Base-by-base conservation (phyloP, 1,140 invertebrate genomes). In the Listronotus bonariensis region DNA sequence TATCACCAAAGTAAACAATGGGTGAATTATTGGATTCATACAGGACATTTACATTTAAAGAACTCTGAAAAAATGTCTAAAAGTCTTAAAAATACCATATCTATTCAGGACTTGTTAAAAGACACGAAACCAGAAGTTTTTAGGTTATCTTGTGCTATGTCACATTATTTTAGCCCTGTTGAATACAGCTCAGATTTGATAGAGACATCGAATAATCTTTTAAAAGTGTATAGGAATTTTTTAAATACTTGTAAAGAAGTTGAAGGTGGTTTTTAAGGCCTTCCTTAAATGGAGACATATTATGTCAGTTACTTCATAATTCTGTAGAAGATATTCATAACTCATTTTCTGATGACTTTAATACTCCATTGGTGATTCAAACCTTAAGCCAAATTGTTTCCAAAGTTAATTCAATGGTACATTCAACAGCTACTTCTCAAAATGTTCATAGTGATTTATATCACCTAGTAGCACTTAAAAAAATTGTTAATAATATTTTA, bases 11-110 rank as follows among this genome's bases (percentile, higher is more conserved):
- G 80, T 9, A 63, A 82, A 4, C 90, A 94, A 71, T 96, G 93
- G 93, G 88, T 90, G 0, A 94, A 95, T 74, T 95, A 96, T 78
- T 98, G 95, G 94, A 68, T 97, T 5, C 93, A 98, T 77, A 87
- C 88, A 48, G 94, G 94, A 5, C 89, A 92, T 74, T 80, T 94
- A 26, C 82, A 86, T 72, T 73, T 90, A 42, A 82, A 81, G 69
- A 82, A 83, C 4, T 78, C 86, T 59, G 78, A 80, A 31, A 97
- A 97, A 85, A 97, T 97, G 95, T 96, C 94, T 0, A 97, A 97
- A 81, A 96, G 93, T 7, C 79, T 96, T 12, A 85, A 90, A 71
- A 97, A 97, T 76, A 91, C 90, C 0, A 84, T 97, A 17, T 85
- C 83, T 12, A 89, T 96, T 49, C 77, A 82, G 42, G 82, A 89